Evolutionary conservation across 1,140 invertebrate genomes (phyloP), one percentile per base, ranked within the genome.

Genomic region (Calliopsis andreniformis): DNA sequence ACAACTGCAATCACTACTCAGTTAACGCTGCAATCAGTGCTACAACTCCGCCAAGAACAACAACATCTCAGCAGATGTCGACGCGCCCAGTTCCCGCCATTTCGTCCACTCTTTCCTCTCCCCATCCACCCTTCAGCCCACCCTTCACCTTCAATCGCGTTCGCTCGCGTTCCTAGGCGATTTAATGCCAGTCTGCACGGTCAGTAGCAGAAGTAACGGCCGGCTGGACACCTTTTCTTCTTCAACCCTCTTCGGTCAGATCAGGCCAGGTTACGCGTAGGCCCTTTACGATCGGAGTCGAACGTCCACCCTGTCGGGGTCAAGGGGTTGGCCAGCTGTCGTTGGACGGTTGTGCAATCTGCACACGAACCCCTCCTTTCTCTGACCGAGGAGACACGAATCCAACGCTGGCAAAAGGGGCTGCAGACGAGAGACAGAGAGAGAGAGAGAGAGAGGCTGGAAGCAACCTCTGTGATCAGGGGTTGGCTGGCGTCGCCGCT

Each of bases 271-370:
- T 83, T 83, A 78, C 80, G 76, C 59, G 28, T 10, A 61, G 63
- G 45, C 39, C 71, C 66, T 75, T 82, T 79, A 75, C 80, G 81
- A 83, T 68, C 56, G 35, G 43, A 39, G 71, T 55, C 49, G 59
- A 71, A n/a, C 68, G 83, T 84, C 79, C 76, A 82, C 82, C 76
- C 82, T 79, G 81, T 62, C 77, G 78, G 78, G 85, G 85, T 86
- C 85, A 87, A 87, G 85, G 85, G 85, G 85, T 87, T 87, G 85
- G 85, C 82, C 85, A 87, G 85, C 85, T 87, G 85, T 77, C 85
- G 70, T 83, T 59, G 82, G 82, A 87, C 85, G 85, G 85, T 87
- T 87, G 84, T 86, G 85, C 85, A 87, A 84, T 87, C 84, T 85
- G 84, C 84, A 79, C 82, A 20, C 64, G 55, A 59, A 72, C 70